Evolutionary conservation across 2,888 invertebrate genomes (phyloP).

Genomic region (Drosophila fulvimacula): DNA sequence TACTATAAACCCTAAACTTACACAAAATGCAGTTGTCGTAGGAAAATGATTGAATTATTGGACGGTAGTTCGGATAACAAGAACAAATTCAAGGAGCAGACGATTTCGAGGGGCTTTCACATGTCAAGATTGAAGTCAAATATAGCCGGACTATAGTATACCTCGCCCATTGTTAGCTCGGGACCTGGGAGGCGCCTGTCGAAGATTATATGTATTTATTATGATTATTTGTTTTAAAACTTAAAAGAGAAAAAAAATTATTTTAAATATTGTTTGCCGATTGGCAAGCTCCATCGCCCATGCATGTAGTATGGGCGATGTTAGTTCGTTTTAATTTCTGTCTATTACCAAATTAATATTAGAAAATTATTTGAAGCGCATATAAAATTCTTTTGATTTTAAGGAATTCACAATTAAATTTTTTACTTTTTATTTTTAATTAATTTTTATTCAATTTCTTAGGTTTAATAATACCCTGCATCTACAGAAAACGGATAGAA

Average conservation of each 20-base stretch:
- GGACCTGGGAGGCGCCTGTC: neutral
- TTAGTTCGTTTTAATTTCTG: neutral
- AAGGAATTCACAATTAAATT: too few species aligned
- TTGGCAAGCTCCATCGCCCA: neutral
- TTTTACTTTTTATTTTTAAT: too few species aligned
- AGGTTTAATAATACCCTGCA: too few species aligned
- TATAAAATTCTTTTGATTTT: too few species aligned
- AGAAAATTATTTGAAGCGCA: neutral
- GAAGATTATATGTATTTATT: neutral
- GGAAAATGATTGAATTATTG: neutral
- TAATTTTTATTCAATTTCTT: too few species aligned
- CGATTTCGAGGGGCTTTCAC: neutral
- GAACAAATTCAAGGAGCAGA: neutral
- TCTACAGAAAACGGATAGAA: too few species aligned
- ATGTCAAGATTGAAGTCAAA: neutral
- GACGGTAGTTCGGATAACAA: neutral
- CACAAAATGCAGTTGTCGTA: neutral
- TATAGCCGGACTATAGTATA: neutral
- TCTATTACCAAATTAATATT: neutral
- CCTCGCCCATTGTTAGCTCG: neutral
- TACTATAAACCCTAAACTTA: neutral
- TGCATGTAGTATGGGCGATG: neutral
- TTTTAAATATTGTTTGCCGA: neutral
- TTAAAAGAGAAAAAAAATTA: neutral
- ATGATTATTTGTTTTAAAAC: neutral